phyloP scores from a whole-genome alignment of 2,113 vertebrate species.

The Brevimyrus niger region DNA sequence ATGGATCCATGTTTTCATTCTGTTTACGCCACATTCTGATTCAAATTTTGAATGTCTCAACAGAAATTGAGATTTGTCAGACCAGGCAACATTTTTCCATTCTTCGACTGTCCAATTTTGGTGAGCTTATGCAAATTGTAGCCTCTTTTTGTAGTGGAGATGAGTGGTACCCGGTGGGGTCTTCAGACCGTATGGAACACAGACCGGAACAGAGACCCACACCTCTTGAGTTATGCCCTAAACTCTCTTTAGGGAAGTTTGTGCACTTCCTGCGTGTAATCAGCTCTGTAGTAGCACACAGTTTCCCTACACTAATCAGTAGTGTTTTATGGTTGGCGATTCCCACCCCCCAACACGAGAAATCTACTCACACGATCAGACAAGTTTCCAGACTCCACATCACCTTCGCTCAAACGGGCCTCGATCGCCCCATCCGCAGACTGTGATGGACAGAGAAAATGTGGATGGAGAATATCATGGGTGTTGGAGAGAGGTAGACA shows the following conservation, averaged over 20 bases:
- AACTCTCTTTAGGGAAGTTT: not conserved
- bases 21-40: no score
- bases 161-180: no score
- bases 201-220: not conserved
- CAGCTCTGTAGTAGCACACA: not conserved
- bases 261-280: not conserved
- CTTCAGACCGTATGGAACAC: not conserved
- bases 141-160: no score
- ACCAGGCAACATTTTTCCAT: no score
- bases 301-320: not conserved
- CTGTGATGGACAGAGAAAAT: slow-evolving; percentile 37
- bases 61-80: no score
- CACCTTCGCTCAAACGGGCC: slow-evolving; percentile 51
- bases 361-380: slow-evolving; percentile 61
- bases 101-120: no score
- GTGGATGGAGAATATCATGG: not conserved
- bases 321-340: not conserved
- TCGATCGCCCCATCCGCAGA: slow-evolving; percentile 56
- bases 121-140: no score
- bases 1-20: no score
- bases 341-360: not conserved
- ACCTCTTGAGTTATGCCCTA: not conserved
- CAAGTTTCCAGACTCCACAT: slow-evolving; percentile 57
- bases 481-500: not conserved
- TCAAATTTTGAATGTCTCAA: no score